Percentiles rank a stretch among this genome's conserved stretches.
Evolutionary conservation across 2,797 vertebrate genomes (phyloP).

Genomic region (Menidia menidia): DNA sequence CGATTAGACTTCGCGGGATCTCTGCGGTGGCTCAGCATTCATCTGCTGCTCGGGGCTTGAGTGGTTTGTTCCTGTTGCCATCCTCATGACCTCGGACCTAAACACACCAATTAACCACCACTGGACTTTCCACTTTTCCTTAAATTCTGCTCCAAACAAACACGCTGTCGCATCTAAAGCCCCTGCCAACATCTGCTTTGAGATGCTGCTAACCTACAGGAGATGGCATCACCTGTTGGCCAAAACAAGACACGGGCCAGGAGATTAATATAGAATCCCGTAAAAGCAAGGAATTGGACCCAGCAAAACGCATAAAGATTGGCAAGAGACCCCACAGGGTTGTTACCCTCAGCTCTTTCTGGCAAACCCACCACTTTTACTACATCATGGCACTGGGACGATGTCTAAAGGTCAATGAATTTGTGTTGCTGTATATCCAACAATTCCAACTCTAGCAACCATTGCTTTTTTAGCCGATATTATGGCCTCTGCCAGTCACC

Average conservation of each 20-base stretch:
- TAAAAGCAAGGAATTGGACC: too few species aligned
- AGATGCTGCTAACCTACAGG: conserved; percentile 58
- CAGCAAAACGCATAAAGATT: too few species aligned
- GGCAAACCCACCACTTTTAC: too few species aligned
- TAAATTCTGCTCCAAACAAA: conserved; percentile 71
- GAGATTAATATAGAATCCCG: too few species aligned
- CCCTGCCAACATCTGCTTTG: conserved; percentile 53
- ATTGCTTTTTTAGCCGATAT: too few species aligned
- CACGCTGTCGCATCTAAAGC: conserved; percentile 47
- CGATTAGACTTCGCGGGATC: conserved; percentile 74
- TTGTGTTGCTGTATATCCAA: too few species aligned
- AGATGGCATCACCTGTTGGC: conserved; percentile 35
- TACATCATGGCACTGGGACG: too few species aligned
- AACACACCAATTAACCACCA: conserved; percentile 78
- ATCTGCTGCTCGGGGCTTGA: conserved; percentile 66
- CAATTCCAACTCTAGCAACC: too few species aligned
- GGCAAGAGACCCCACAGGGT: too few species aligned
- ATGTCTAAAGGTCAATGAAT: too few species aligned
- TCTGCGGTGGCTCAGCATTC: conserved; percentile 68
- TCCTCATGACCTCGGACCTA: conserved; percentile 75
- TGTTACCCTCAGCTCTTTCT: too few species aligned
- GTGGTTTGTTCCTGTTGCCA: conserved; percentile 62
- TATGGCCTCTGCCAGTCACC: too few species aligned
- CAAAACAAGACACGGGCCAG: conserved; percentile 2
- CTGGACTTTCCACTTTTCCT: conserved; percentile 72